A percentile compares a stretch with the other conserved stretches of the same genome.
phyloP scores from a whole-genome alignment of 2,888 invertebrate genomes.

The Lasioglossum vierecki region DNA sequence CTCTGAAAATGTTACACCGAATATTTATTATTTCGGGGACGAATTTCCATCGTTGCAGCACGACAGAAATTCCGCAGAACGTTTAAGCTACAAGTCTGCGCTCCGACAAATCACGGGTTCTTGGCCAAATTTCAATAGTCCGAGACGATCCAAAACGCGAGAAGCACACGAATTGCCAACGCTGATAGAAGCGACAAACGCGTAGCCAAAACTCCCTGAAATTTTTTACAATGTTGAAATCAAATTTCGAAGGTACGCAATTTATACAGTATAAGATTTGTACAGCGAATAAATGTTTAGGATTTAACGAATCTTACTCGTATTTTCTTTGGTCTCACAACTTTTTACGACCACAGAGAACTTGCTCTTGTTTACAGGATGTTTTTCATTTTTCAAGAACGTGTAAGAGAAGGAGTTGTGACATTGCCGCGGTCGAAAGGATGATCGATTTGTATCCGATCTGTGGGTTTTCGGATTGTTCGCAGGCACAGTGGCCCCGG shows the following conservation, averaged over 20 bases:
- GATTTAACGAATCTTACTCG: too few species aligned
- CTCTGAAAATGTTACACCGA: background rate
- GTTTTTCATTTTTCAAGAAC: too few species aligned
- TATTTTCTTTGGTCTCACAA: too few species aligned
- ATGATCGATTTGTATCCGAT: background rate
- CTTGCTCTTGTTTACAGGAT: too few species aligned
- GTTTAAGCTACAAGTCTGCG: background rate
- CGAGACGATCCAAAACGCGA: background rate
- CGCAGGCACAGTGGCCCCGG: slow-evolving; percentile 75
- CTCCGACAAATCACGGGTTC: background rate
- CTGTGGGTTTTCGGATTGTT: slow-evolving; percentile 41
- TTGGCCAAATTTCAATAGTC: background rate
- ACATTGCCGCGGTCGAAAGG: background rate
- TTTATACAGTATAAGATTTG: too few species aligned
- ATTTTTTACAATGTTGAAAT: background rate
- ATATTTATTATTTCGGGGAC: background rate
- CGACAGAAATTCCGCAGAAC: background rate
- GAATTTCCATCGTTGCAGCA: background rate
- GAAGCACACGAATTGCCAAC: background rate
- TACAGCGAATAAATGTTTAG: too few species aligned
- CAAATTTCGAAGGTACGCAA: background rate
- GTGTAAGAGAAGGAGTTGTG: too few species aligned
- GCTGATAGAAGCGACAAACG: background rate
- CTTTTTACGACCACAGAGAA: too few species aligned
- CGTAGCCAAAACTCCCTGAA: background rate